A percentile compares a stretch with the other conserved stretches of the same genome.
Evolutionary conservation across 1,140 invertebrate genomes (phyloP).

Genomic region (Callitettix versicolor): DNA sequence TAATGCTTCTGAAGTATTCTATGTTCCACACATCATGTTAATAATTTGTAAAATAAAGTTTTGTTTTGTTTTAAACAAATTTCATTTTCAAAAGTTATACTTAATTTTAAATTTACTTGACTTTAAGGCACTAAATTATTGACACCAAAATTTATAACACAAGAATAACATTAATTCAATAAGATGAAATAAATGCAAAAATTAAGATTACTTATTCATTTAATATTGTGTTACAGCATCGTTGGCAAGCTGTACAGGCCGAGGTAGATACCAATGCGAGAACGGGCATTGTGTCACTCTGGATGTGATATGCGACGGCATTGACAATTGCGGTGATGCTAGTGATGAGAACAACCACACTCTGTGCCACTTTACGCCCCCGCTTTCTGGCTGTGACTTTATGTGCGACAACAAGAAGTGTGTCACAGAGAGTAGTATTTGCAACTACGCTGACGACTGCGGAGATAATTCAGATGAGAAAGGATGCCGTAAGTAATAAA

Average conservation of each 20-base stretch:
- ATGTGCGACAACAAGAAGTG: constrained; percentile 89
- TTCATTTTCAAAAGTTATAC: too few species aligned
- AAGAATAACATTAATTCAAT: too few species aligned
- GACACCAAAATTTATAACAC: too few species aligned
- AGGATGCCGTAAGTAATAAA: constrained; percentile 62
- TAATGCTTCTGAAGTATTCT: too few species aligned
- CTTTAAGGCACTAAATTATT: too few species aligned
- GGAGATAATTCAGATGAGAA: constrained; percentile 77
- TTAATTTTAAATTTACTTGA: too few species aligned
- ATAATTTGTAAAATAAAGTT: too few species aligned
- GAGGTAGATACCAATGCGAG: constrained; percentile 72
- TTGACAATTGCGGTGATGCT: constrained; percentile 87
- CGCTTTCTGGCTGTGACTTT: constrained; percentile 64
- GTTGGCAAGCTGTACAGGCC: constrained; percentile 63
- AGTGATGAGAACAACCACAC: constrained; percentile 90
- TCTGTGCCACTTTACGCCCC: constrained; percentile 48
- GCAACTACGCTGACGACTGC: constrained; percentile 73
- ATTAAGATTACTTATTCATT: too few species aligned
- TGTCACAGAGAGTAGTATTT: constrained; percentile 66
- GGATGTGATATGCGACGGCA: constrained; percentile 72
- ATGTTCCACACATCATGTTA: too few species aligned
- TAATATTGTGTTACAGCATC: constrained; percentile 42
- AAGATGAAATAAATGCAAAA: too few species aligned
- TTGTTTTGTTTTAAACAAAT: too few species aligned
- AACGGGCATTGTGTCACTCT: constrained; percentile 80